Evolutionary conservation across 1,140 invertebrate species (phyloP).

Genomic region (Lepidotrigona ventralis): DNA sequence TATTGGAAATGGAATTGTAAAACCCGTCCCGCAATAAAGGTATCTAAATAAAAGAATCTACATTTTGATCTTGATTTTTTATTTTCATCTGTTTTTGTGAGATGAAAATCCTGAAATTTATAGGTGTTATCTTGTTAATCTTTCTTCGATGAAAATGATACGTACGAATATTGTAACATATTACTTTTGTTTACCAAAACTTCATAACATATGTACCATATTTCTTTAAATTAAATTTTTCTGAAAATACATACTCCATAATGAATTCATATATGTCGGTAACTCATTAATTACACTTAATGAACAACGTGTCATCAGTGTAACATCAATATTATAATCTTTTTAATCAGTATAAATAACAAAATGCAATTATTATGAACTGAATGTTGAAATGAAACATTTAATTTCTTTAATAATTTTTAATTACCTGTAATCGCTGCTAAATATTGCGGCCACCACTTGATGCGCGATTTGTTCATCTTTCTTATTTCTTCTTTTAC

Average conservation of each 20-base stretch:
- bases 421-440: slow-evolving; percentile 74
- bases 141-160: not conserved
- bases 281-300: not conserved
- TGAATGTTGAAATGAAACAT: slow-evolving; percentile 6
- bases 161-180: not conserved
- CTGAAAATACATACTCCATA: not conserved
- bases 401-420: not conserved
- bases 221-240: not conserved
- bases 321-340: not conserved
- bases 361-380: not conserved
- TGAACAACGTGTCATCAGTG: not conserved
- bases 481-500: slow-evolving; percentile 63
- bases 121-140: not conserved
- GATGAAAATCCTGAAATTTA: not conserved
- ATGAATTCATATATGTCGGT: not conserved
- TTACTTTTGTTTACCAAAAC: not conserved
- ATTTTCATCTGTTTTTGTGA: not conserved
- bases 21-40: not conserved
- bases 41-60: not conserved
- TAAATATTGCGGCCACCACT: slow-evolving; percentile 74
- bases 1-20: too few relatives aligned
- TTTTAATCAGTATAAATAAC: too few relatives aligned
- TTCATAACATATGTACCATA: not conserved
- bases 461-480: slow-evolving; percentile 67
- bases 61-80: not conserved